phyloP scores from a whole-genome alignment of 2,888 invertebrate genomes.

The Steinernema hermaphroditum region DNA sequence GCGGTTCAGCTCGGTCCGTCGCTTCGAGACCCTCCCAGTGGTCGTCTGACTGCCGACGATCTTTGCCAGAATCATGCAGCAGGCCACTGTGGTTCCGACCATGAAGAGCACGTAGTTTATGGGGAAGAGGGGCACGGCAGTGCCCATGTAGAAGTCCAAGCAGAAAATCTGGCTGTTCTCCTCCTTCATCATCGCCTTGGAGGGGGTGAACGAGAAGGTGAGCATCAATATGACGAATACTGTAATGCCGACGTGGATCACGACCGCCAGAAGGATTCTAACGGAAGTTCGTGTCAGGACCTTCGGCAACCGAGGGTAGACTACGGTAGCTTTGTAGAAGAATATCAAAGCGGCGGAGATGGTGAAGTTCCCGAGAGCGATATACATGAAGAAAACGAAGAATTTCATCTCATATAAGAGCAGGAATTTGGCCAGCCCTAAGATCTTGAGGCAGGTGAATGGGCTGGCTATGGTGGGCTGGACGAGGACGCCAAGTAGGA shows the following conservation, averaged over 20 bases:
- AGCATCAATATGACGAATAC: neutral
- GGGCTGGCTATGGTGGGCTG: neutral
- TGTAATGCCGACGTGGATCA: neutral
- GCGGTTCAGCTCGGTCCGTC: neutral
- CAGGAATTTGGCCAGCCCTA: neutral
- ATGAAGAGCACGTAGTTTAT: neutral
- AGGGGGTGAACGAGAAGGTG: neutral
- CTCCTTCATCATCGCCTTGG: neutral
- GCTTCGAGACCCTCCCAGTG: neutral
- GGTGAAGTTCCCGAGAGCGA: neutral
- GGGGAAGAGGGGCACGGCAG: neutral
- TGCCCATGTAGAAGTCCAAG: slow-evolving; percentile 6
- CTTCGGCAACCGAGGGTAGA: neutral
- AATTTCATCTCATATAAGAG: neutral
- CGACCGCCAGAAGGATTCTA: neutral
- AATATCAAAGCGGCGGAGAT: neutral
- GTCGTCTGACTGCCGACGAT: neutral
- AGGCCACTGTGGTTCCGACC: neutral
- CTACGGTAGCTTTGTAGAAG: neutral
- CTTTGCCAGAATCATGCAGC: neutral
- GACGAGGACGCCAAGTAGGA: neutral
- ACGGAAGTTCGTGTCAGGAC: neutral
- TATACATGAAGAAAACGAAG: neutral
- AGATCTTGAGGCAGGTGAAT: neutral
- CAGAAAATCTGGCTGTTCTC: neutral